Evolutionary conservation across 2,797 vertebrate species (phyloP).

Genomic region (Paratrypauchen microcephalus): DNA sequence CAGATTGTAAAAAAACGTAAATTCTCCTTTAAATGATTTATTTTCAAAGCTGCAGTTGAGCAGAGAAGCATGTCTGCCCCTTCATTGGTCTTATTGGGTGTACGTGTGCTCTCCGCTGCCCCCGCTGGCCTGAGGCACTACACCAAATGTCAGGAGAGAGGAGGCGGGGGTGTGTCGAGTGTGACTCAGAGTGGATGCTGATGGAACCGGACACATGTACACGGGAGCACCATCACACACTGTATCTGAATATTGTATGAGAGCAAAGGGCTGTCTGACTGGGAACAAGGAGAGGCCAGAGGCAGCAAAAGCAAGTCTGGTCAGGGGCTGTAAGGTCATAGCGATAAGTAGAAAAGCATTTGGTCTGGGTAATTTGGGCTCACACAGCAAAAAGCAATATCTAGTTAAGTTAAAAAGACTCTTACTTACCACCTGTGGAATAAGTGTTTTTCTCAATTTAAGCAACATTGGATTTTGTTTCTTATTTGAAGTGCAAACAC

Average conservation of each 20-base stretch:
- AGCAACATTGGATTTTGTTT: no score
- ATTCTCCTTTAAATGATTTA: no score
- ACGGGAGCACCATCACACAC: conserved; percentile 47
- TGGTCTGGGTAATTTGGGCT: background rate
- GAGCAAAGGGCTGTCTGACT: conserved; percentile 28
- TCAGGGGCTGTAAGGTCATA: background rate
- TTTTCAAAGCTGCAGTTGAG: no score
- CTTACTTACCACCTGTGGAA: no score
- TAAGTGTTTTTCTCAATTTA: no score
- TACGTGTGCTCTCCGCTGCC: conserved; percentile 34
- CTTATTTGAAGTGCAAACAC: no score
- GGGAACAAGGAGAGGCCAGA: background rate
- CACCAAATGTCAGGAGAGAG: conserved; percentile 52
- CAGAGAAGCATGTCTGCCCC: conserved; percentile 1
- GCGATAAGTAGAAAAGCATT: background rate
- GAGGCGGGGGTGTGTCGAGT: conserved; percentile 44
- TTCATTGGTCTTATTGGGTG: conserved; percentile 27
- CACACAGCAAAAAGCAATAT: no score
- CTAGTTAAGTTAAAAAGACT: no score
- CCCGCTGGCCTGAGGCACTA: conserved; percentile 35
- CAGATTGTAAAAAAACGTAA: no score
- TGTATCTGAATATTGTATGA: conserved; percentile 71
- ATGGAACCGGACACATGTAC: conserved; percentile 65
- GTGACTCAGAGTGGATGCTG: conserved; percentile 65
- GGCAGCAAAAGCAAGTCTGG: background rate